Percentiles rank a stretch among this genome's conserved stretches.
Conservation (phyloP, 2,888 invertebrate genomes). For the Ptycholaimellus sp. region DNA sequence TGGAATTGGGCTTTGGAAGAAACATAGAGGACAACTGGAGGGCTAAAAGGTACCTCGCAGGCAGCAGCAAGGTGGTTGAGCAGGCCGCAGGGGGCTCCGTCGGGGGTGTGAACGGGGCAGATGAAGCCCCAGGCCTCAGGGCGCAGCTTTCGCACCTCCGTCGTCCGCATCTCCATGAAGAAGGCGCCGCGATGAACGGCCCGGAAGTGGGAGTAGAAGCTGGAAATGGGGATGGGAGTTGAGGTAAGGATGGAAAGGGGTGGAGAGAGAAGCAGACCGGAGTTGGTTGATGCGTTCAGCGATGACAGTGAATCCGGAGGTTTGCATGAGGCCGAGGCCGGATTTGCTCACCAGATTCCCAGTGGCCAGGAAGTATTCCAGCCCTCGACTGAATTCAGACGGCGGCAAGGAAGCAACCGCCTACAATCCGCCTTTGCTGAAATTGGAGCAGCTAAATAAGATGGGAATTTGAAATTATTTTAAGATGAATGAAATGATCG, state of each 20-base stretch:
- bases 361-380: constrained; percentile 65
- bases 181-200: constrained; percentile 68
- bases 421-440: too few species aligned
- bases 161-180: constrained; percentile 74
- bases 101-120: constrained; percentile 95
- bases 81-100: constrained; percentile 70
- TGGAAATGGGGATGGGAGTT: not conserved
- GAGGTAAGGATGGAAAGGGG: not conserved
- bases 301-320: constrained; percentile 54
- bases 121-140: constrained; percentile 99
- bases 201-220: constrained; percentile 80
- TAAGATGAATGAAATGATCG: constrained; percentile 1
- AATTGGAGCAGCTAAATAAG: too few species aligned
- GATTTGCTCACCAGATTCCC: constrained; percentile 52
- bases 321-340: constrained; percentile 58
- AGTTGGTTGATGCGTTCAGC: constrained; percentile 86
- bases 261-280: constrained; percentile 31
- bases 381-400: constrained; percentile 27
- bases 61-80: constrained; percentile 73
- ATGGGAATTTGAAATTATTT: constrained; percentile 1
- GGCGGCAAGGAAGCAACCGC: too few species aligned
- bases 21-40: constrained; percentile 19
- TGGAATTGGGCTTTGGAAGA: not conserved
- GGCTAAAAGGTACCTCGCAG: constrained; percentile 37
- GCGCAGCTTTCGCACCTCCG: constrained; percentile 62